Evolutionary conservation across 2,888 invertebrate species (phyloP).

Genomic region (Ichneumoninae sp.): DNA sequence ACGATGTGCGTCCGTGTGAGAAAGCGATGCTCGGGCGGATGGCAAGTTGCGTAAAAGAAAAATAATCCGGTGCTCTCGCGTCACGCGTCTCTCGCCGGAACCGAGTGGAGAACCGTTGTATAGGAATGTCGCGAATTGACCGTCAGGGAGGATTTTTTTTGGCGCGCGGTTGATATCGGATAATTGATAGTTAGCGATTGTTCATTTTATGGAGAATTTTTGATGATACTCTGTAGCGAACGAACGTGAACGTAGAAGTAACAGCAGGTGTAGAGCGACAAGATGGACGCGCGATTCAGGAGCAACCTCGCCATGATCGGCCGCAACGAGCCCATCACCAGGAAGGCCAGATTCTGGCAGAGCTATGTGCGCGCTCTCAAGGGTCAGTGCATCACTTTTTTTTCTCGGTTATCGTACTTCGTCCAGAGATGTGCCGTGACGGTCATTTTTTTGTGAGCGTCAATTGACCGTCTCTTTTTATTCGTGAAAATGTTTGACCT

Average conservation of each 20-base stretch:
- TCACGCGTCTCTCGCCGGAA: slow-evolving; percentile 31
- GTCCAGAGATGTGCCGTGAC: not conserved
- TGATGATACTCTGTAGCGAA: slow-evolving; percentile 86
- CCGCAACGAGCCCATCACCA: slow-evolving; percentile 95
- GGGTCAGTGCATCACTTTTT: slow-evolving; percentile 86
- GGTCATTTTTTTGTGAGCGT: not conserved
- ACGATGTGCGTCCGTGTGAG: slow-evolving; percentile 17
- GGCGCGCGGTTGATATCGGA: not conserved
- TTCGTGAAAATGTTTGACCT: no score
- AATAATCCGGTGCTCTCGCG: slow-evolving; percentile 48
- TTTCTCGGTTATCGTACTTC: slow-evolving; percentile 1
- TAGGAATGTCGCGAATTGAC: not conserved
- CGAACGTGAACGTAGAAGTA: slow-evolving; percentile 88
- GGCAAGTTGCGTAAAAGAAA: slow-evolving; percentile 58
- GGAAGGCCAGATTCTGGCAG: slow-evolving; percentile 97
- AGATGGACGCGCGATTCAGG: slow-evolving; percentile 91
- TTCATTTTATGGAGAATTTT: not conserved
- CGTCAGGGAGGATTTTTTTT: not conserved
- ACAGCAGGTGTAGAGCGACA: slow-evolving; percentile 87
- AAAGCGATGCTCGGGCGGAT: slow-evolving; percentile 32
- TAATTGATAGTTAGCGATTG: not conserved
- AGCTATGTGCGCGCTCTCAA: slow-evolving; percentile 96
- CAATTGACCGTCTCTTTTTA: not conserved
- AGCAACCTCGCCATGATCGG: slow-evolving; percentile 97
- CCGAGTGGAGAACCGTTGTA: slow-evolving; percentile 26